phyloP scores from a whole-genome alignment of 2,113 vertebrate genomes.

The Labeo rohita region DNA sequence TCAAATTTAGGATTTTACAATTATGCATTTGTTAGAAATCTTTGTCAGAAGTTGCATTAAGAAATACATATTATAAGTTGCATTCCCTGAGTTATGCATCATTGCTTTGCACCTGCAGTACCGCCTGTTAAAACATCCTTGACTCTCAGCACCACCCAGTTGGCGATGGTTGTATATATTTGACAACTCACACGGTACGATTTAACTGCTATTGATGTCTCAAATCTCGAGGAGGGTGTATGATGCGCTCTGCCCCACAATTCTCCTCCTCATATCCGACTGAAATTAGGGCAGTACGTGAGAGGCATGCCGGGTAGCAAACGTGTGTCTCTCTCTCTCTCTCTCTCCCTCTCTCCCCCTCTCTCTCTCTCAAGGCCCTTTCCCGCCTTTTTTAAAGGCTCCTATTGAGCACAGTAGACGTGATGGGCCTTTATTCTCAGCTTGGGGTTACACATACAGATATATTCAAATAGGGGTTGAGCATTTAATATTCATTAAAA shows the following conservation, averaged over 20 bases:
- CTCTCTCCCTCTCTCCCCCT: too few relatives aligned
- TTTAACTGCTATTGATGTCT: slow-evolving; percentile 34
- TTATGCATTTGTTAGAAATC: background rate
- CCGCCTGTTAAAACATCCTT: background rate
- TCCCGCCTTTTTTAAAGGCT: slow-evolving; percentile 12
- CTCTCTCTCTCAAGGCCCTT: background rate
- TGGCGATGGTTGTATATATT: slow-evolving; percentile 12
- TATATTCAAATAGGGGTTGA: slow-evolving; percentile 28
- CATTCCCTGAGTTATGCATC: background rate
- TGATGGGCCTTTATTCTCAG: slow-evolving; percentile 40
- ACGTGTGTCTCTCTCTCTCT: background rate
- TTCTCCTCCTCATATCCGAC: slow-evolving; percentile 51
- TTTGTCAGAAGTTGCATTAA: background rate
- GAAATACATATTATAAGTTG: background rate
- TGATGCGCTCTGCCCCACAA: slow-evolving; percentile 41
- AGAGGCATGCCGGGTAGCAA: slow-evolving; percentile 54
- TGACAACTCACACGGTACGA: background rate
- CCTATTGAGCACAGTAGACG: slow-evolving; percentile 1
- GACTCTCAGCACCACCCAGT: slow-evolving; percentile 9
- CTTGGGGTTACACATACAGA: slow-evolving; percentile 35
- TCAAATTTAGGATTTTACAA: background rate
- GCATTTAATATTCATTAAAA: slow-evolving; percentile 54
- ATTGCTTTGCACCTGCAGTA: background rate
- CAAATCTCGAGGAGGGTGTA: slow-evolving; percentile 33
- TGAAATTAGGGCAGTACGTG: slow-evolving; percentile 68